Evolutionary conservation across 37 sponge, comb jelly and placozoan genomes (phyloP).

Genomic region (Bolinopsis microptera): DNA sequence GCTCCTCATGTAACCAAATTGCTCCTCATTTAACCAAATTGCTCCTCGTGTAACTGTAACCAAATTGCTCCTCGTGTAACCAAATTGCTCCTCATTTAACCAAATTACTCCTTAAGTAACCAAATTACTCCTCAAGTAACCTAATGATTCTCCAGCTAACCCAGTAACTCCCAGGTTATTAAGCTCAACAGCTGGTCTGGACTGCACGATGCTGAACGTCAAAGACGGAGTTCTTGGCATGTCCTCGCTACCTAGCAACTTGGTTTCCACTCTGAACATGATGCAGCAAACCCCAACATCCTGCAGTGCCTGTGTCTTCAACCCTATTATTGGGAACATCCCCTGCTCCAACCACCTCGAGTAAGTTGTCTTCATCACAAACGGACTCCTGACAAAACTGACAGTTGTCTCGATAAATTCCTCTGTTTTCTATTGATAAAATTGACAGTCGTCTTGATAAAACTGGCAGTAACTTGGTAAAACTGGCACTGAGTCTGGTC

Average conservation of each 20-base stretch:
- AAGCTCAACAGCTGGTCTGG: background rate
- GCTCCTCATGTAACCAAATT: no score
- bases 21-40: no score
- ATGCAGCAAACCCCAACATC: background rate
- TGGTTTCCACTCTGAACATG: background rate
- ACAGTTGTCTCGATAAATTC: background rate
- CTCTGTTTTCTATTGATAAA: background rate
- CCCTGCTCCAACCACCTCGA: conserved; percentile 42
- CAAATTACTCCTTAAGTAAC: no score
- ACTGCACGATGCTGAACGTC: background rate
- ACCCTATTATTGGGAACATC: conserved; percentile 61
- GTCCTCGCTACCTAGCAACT: background rate
- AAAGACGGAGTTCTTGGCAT: background rate
- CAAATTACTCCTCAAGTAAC: no score
- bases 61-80: no score
- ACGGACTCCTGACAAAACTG: background rate
- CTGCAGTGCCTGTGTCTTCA: conserved; percentile 12
- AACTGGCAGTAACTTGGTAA: background rate
- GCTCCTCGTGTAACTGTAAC: no score
- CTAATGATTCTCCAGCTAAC: no score
- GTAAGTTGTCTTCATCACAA: background rate
- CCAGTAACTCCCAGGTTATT: background rate
- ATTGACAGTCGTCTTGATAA: background rate
- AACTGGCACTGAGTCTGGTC: no score
- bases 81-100: no score